Evolutionary conservation across 2,888 invertebrate genomes (phyloP), one percentile per base, ranked within the genome.

Genomic region (Coelinius sp.): DNA sequence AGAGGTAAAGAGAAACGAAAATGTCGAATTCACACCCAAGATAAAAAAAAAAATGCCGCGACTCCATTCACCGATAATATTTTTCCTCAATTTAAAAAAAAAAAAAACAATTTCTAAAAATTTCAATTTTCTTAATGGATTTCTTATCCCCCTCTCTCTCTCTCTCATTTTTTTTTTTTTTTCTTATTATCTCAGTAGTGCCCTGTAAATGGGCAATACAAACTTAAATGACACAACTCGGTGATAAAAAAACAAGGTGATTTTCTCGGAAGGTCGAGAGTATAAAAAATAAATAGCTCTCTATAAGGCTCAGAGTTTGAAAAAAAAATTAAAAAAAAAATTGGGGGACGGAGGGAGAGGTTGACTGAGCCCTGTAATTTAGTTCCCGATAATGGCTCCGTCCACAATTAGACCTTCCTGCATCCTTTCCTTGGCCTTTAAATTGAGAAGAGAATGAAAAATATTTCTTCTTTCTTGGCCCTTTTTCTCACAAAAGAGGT

Each of bases 401-500:
- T 80, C 82, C 81, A 81, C 86, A 86, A 86, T 85, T 83, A 84
- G 84, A 83, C 84, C 84, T 84, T 82, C 80, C 83, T 80, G 82
- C 80, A 79, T 80, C 83, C 77, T 80, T 77, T 77, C 75, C 77
- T 38, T 67, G 46, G 46, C 46, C 46, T 49, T 49, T 49, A 49
- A 56, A 56, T 2, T 14, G 20, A n/a, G 17, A 31, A 53, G 12
- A 56, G 56, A 56, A 56, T 31, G 27, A 56, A 56, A 56, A 56
- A 56, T 56, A 49, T 67, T 24, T 49, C 17, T 68, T 46, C 66
- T 44, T 63, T n/a, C 41, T 24, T 20, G 38, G 22, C 22, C 17
- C 10, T 62, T 73, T 73, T 56, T 17, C 41, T 25, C 66, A 25
- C 27, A 67, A 24, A 6, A 5, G 17, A 17, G 20, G 20, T 20